Conservation (phyloP, 2,113 vertebrate genomes). For the Okapia johnstoni region DNA sequence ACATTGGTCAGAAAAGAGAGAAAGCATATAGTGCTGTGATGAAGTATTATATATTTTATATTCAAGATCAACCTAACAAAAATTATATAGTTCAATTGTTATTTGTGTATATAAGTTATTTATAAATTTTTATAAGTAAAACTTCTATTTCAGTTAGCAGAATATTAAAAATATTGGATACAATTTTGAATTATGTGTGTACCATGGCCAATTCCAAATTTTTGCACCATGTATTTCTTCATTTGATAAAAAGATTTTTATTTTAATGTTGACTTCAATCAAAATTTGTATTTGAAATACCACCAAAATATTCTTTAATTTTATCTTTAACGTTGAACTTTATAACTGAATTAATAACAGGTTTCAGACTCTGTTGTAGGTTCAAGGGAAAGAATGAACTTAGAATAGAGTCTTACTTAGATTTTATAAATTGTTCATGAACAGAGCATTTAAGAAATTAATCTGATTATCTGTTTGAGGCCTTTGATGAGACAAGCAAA, state of each 20-base stretch:
- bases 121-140: background rate
- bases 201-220: background rate
- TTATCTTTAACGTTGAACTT: background rate
- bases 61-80: background rate
- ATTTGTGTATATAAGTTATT: background rate
- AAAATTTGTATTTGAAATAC: slow-evolving; percentile 5
- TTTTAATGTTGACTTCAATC: background rate
- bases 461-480: background rate
- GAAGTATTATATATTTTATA: background rate
- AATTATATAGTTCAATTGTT: background rate
- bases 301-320: background rate
- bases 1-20: background rate
- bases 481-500: background rate
- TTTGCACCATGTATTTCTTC: background rate
- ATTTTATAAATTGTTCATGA: background rate
- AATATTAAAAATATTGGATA: background rate
- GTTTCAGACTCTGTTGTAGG: background rate
- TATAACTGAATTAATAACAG: background rate
- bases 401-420: background rate
- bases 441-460: background rate
- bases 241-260: background rate
- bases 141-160: background rate
- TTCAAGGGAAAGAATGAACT: background rate
- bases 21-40: background rate
- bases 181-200: background rate